Evolutionary conservation across 2,113 vertebrate genomes (phyloP), one percentile per base, ranked within the genome.

Genomic region (Emydocephalus ijimae): DNA sequence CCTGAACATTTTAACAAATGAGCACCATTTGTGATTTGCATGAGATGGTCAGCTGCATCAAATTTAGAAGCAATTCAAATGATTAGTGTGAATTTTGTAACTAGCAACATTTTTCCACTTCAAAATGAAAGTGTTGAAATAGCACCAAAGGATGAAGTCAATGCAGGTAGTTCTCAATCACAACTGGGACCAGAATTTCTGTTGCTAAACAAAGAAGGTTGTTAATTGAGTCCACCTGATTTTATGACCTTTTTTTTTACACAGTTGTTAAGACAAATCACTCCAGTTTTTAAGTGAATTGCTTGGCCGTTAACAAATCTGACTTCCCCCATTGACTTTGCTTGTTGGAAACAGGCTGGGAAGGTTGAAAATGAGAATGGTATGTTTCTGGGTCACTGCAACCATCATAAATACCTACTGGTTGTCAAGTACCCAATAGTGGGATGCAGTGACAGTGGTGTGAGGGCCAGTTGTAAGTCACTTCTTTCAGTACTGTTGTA

Each of bases 1-100:
- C 94, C 94, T 95, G 61, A 90, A 93, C 91, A 39, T 93, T 5
- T 39, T 52, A 2, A 56, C 34, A 85, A 85, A 43, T 34, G 48
- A 88, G 24, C 18, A 94, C 4, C 6, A 93, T 94, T 92, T 92
- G 69, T 85, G 10, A 54, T 55, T 88, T 69, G 0, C 89, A 85
- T 34, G 57, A 93, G 88, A 94, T 39, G 26, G 10, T 1, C 24
- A 39, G 69, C 21, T 92, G 1, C 0, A 1, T 50, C 20, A 48
- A 8, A 18, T 86, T 89, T 55, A 89, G 92, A 91, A 48, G 21
- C n/a, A 93, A 55, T 12, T 85, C 61, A 54, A 8, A 14, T 4
- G 39, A 88, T 94, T 86, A 1, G 3, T 6, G 90, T 0, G 0
- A 26, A 0, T 59, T 93, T 29, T 85, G 52, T 34, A 89, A 64